A percentile compares a stretch with the other conserved stretches of the same genome.
Conservation (phyloP, 2,113 vertebrate species). For the Ceyx cyanopectus region DNA sequence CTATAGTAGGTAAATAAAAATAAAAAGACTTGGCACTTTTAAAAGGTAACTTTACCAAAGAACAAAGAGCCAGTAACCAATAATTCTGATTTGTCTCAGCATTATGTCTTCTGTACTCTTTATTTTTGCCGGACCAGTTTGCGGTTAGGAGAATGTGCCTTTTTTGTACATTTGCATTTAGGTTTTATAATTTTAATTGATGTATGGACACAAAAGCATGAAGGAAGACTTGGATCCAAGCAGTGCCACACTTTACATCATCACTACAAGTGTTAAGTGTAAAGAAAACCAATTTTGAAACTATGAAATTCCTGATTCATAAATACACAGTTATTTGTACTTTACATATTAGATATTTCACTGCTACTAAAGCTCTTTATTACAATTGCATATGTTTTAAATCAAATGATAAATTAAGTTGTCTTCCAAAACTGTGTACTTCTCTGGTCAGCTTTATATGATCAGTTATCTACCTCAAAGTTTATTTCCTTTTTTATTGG, state of each 20-base stretch:
- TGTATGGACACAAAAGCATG: slow-evolving; percentile 89
- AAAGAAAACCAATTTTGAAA: slow-evolving; percentile 86
- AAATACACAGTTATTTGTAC: slow-evolving; percentile 85
- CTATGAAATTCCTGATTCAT: slow-evolving; percentile 86
- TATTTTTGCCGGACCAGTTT: slow-evolving; percentile 89
- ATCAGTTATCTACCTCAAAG: slow-evolving; percentile 99
- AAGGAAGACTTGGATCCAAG: slow-evolving; percentile 92
- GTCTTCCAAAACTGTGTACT: slow-evolving; percentile 94
- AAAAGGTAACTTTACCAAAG: slow-evolving; percentile 96
- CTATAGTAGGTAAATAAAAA: slow-evolving; percentile 86
- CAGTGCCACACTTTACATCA: slow-evolving; percentile 91
- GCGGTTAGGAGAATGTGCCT: slow-evolving; percentile 97
- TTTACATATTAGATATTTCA: slow-evolving; percentile 82
- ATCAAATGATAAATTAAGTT: slow-evolving; percentile 86
- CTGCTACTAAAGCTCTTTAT: slow-evolving; percentile 84
- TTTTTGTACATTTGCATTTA: slow-evolving; percentile 96
- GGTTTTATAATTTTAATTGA: slow-evolving; percentile 88
- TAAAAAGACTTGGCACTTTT: slow-evolving; percentile 92
- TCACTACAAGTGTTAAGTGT: slow-evolving; percentile 88
- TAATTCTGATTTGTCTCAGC: slow-evolving; percentile 86
- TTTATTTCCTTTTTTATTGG: slow-evolving; percentile 92
- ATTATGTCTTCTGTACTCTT: slow-evolving; percentile 84
- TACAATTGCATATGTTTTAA: slow-evolving; percentile 83
- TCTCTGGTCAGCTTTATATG: slow-evolving; percentile 92
- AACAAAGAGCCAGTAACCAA: slow-evolving; percentile 91